Evolutionary conservation across 1,140 invertebrate species (phyloP), one percentile per base, ranked within the genome.

Genomic region (Acyrthosiphon pisum): DNA sequence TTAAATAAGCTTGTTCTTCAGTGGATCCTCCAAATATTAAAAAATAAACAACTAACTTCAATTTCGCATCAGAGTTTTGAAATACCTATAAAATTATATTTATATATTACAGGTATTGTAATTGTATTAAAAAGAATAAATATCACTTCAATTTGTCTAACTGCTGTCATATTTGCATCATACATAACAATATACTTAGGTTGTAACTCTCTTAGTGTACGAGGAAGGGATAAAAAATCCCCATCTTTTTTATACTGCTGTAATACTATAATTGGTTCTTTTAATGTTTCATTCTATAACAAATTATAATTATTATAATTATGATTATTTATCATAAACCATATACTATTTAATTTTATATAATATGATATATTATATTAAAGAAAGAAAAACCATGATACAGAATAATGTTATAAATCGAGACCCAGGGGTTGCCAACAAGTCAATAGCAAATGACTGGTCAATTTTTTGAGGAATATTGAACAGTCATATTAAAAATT

Each of bases 1-100:
- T 99, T 30, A 99, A 95, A 95, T 99, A 99, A 7, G 97, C 96
- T 96, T 99, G 99, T 95, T 99, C 99, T 96, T 99, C 99, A 0
- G 98, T 97, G 37, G 98, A 99, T 46, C 97, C 97, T 23, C 97
- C 97, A 95, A 99, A 98, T 88, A 99, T 96, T 44, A 99, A 95
- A 94, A 99, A 98, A 95, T 98, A 99, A n/a, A 99, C 97, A 94
- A 96, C 97, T 4, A 98, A 95, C 14, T 95, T 95, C 11, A 96
- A 95, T 0, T 96, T 95, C 11, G 96, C 95, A 94, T 96, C 95
- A 30, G 95, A 95, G 81, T 96, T 96, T 94, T 97, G 97, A 94
- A 97, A 97, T 56, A 98, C 96, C 96, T 98, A 96, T 94, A 93
- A 93, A 87, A 94, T 90, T n/a, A 93, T 93, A 92, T 37, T 56